Base-by-base conservation (phyloP, 2,113 vertebrate genomes). In the Ailurus styani region DNA sequence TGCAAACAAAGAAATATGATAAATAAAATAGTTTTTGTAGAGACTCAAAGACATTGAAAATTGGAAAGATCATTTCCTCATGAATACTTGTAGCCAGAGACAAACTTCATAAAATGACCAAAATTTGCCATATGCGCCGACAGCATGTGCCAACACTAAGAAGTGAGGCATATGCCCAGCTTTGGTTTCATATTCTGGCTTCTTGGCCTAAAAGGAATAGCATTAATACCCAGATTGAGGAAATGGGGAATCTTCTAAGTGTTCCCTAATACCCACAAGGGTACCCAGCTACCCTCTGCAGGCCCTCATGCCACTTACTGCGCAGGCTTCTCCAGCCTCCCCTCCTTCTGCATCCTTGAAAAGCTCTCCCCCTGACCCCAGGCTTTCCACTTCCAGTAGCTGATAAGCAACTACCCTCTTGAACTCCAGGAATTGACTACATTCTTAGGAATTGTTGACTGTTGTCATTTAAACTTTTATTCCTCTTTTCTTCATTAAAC, bases 321-420 rank as follows among this genome's bases (percentile, higher is more conserved):
- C 4, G 21, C 15, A 2, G 42, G 1, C 6, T 21, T 27, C 45
- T 14, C 15, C 23, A 12, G n/a, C 7, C 6, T 6, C 2, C 20
- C 17, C 37, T 37, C 40, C 20, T n/a, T 54, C 20, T 21, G 29
- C 7, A 87, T 42, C 37, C 47, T 15, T 57, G 17, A 14, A 37
- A 64, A 50, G 31, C 40, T 25, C 31, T 54, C 3, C 15, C 13
- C 5, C 6, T 29, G n/a, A 78, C 21, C 9, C 31, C 42, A 62
- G 57, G 6, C 6, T 29, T 54, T 54, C 50, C 14, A 31, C 25
- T 42, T 29, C 84, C 17, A 7, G 9, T 55, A n/a, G 20, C 31
- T 45, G 37, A 47, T 8, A n/a, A 17, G 11, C 7, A 4, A 52
- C 42, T 84, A 34, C 10, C 13, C n/a, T 25, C 55, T 78, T 45